Base-by-base conservation (phyloP, 2,888 invertebrate genomes). In the Nectonema munidae region DNA sequence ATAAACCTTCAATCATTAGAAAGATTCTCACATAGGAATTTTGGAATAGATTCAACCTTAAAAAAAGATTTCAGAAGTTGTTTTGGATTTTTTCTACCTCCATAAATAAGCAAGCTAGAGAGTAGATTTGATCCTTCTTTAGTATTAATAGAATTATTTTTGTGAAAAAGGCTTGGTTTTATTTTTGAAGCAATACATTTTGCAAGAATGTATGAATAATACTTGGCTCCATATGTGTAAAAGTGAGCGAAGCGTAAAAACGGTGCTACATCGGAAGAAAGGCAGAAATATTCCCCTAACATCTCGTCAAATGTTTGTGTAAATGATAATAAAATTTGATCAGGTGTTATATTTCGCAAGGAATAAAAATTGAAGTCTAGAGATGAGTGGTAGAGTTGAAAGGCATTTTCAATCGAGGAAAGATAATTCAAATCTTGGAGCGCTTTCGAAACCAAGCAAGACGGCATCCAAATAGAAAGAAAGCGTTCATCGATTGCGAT, bases 141-240 rank as follows among this genome's bases (percentile, higher is more conserved):
- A 29, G 6, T 17, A 3, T 37, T 18, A 11, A n/a, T n/a, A 6
- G 29, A 66, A 1, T 79, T 79, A 51, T 72, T 68, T 0, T 55
- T 51, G 48, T 68, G 64, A 51, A 89, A 83, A 52, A 71, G 68
- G 15, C 65, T 65, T 51, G 72, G 69, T 86, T 86, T 89, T 44
- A 81, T 74, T 61, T 70, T 69, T 40, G 76, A 72, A 0, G 86
- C 81, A 37, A 83, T 67, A 5, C 81, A 76, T 48, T 75, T 66
- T 0, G 89, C 86, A 49, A 86, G 71, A 44, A 95, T 61, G 58
- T 99, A 99, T 1, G 89, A 73, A 55, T 89, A 95, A 58, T 95
- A 95, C 56, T 83, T 86, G 0, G 86, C 86, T 28, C 95, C 95
- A 56, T 99, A 99, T 2, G 86, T 83, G 3, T 86, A 74, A 39